These are phyloP conservation scores for Drosophila tripunctata DNA, from an alignment of 2,888 invertebrate genomes.

Conservation along the genomic window DNA sequence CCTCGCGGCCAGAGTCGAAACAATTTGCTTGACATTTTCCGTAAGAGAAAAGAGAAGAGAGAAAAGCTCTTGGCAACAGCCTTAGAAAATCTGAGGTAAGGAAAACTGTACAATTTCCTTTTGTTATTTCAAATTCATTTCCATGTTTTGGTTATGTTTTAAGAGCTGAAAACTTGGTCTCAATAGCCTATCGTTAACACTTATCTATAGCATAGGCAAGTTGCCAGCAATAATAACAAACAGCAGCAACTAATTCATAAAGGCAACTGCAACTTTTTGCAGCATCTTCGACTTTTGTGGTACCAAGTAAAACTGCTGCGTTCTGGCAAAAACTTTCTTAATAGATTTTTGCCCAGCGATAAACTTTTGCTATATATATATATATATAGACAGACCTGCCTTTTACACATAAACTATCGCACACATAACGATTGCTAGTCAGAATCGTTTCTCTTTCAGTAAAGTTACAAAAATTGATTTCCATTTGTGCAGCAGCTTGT, in stretches of 20 bases:
- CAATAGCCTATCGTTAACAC: conserved; percentile 55
- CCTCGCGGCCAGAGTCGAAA: conserved; percentile 41
- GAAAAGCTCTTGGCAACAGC: conserved; percentile 17
- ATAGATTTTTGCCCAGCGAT: conserved; percentile 71
- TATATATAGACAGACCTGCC: conserved; percentile 21
- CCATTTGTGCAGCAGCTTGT: conserved; percentile 67
- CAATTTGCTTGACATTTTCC: conserved; percentile 43
- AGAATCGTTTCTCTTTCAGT: conserved; percentile 48
- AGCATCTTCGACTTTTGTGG: conserved; percentile 34
- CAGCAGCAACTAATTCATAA: conserved; percentile 50
- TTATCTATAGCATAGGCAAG: conserved; percentile 43
- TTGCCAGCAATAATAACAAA: conserved; percentile 28
- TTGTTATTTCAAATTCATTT: neutral
- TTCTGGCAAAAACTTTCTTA: conserved; percentile 75
- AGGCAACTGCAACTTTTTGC: conserved; percentile 63
- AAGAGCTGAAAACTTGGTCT: conserved; percentile 14
- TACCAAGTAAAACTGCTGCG: conserved; percentile 66
- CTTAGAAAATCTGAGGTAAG: conserved; percentile 32
- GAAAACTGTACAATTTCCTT: conserved; percentile 17
- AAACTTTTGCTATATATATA: conserved; percentile 49
- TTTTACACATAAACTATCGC: neutral
- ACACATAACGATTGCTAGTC: conserved; percentile 29
- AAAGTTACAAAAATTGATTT: conserved; percentile 70
- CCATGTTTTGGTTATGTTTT: conserved; percentile 15
- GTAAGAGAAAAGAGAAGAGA: neutral